phyloP scores from a whole-genome alignment of 1,140 invertebrate species.

The Cotesia glomerata region DNA sequence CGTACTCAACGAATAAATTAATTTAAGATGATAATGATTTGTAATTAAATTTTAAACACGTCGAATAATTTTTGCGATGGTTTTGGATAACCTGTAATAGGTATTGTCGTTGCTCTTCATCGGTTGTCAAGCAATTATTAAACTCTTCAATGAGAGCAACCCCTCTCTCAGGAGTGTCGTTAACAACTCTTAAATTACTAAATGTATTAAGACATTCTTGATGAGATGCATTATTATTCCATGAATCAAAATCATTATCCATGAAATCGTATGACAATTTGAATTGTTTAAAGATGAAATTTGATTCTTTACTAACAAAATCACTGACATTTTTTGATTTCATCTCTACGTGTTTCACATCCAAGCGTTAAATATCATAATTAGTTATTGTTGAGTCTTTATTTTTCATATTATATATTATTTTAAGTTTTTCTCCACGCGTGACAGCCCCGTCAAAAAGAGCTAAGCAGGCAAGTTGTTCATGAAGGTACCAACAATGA shows the following conservation, averaged over 20 bases:
- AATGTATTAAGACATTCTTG: neutral
- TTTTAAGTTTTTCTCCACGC: slow-evolving; percentile 30
- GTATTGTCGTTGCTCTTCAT: neutral
- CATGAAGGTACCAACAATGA: slow-evolving; percentile 43
- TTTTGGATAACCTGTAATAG: neutral
- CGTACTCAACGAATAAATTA: no score
- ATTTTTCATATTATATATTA: neutral
- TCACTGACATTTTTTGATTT: slow-evolving; percentile 2
- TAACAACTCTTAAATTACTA: neutral
- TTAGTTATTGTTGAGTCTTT: neutral
- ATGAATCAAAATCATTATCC: neutral
- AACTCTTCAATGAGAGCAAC: neutral
- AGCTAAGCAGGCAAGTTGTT: slow-evolving; percentile 33
- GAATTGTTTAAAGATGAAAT: neutral
- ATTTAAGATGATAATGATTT: no score
- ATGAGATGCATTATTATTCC: neutral
- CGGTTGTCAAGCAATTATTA: neutral
- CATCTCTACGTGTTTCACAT: neutral
- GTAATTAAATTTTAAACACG: neutral
- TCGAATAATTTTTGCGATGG: neutral
- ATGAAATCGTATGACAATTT: neutral
- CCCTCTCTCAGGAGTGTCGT: neutral
- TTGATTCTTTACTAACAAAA: slow-evolving; percentile 6
- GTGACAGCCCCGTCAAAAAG: slow-evolving; percentile 41
- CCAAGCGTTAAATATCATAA: neutral